A percentile compares a stretch with the other conserved stretches of the same genome.
Conservation (phyloP, 2,113 vertebrate genomes). For the Polypterus bichir region DNA sequence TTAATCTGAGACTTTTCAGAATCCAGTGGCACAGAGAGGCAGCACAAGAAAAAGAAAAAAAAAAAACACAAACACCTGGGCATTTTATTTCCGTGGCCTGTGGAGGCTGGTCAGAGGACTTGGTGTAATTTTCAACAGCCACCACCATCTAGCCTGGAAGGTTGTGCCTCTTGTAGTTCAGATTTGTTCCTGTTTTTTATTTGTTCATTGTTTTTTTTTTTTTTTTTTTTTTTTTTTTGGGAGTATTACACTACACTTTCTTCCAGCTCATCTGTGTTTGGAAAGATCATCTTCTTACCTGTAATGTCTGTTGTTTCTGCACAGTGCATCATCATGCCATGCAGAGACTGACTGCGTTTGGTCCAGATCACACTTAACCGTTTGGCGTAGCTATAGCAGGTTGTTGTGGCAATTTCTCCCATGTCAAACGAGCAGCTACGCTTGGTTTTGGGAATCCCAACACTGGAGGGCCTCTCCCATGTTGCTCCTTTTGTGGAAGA, state of each 20-base stretch:
- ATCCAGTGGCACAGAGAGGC: too few relatives aligned
- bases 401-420: conserved; percentile 44
- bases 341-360: conserved; percentile 72
- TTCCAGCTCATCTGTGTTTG: conserved; percentile 54
- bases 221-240: neutral
- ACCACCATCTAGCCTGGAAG: neutral
- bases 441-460: conserved; percentile 35
- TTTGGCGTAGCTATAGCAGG: conserved; percentile 66
- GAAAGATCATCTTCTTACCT: conserved; percentile 26
- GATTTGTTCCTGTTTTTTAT: too few relatives aligned
- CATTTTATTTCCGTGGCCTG: neutral
- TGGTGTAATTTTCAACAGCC: neutral
- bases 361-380: conserved; percentile 75
- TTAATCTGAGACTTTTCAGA: too few relatives aligned
- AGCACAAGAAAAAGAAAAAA: too few relatives aligned
- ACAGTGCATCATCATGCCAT: conserved; percentile 60
- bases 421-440: conserved; percentile 74
- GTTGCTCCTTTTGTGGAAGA: conserved; percentile 17
- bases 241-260: conserved; percentile 69
- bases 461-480: conserved; percentile 19
- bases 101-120: neutral
- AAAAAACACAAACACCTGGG: too few relatives aligned
- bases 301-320: conserved; percentile 25
- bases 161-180: too few relatives aligned
- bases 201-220: neutral